Evolutionary conservation across 37 sponge, comb jelly and placozoan species (phyloP).

Genomic region (Beroe ovata): DNA sequence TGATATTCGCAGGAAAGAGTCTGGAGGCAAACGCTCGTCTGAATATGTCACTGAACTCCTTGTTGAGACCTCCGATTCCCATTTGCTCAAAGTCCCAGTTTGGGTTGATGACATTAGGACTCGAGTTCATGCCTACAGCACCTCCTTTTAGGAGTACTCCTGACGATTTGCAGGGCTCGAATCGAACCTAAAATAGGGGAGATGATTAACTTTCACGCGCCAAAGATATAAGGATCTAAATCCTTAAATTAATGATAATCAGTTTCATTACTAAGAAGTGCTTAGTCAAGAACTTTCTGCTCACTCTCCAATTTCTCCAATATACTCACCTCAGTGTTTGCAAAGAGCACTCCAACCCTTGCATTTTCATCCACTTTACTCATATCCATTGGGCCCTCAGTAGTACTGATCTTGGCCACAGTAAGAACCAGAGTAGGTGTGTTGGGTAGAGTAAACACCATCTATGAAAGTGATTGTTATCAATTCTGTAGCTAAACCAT

Average conservation of each 20-base stretch:
- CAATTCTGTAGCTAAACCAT: too few species aligned
- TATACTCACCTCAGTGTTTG: constrained; percentile 38
- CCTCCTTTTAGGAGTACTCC: constrained; percentile 42
- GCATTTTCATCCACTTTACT: constrained; percentile 54
- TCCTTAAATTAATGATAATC: too few species aligned
- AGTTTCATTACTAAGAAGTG: background rate
- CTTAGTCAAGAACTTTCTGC: background rate
- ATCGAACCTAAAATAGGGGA: background rate
- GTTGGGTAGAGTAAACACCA: constrained; percentile 28
- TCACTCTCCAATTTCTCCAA: background rate
- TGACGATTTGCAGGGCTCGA: constrained; percentile 35
- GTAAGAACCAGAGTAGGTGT: constrained; percentile 37
- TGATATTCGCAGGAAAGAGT: constrained; percentile 93
- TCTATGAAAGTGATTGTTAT: too few species aligned
- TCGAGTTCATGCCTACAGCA: constrained; percentile 13
- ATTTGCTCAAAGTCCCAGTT: constrained; percentile 95
- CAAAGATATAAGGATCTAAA: too few species aligned
- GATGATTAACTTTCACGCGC: background rate
- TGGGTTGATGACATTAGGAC: constrained; percentile 82
- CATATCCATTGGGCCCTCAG: constrained; percentile 37
- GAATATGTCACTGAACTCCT: constrained; percentile 93
- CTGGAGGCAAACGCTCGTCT: constrained; percentile 97
- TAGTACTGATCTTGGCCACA: constrained; percentile 49
- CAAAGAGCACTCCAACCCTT: constrained; percentile 26
- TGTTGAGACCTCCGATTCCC: constrained; percentile 97